These are phyloP conservation scores for Pteronura brasiliensis DNA, from an alignment of 2,113 vertebrate genomes.

Conservation along the genomic window DNA sequence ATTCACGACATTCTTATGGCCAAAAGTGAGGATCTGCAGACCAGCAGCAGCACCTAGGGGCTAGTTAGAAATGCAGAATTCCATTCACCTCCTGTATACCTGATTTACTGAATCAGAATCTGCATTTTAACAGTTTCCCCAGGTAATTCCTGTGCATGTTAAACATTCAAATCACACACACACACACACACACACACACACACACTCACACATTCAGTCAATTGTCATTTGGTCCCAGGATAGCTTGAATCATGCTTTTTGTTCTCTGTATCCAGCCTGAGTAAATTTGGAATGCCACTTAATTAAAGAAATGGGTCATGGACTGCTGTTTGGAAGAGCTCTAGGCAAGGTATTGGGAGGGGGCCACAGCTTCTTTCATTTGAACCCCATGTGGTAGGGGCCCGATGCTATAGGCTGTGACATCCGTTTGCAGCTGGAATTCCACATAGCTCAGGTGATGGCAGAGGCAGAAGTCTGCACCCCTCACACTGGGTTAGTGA, in stretches of 20 bases:
- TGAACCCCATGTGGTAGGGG: background rate
- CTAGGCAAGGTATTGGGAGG: background rate
- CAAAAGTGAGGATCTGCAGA: background rate
- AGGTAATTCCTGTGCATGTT: background rate
- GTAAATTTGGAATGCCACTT: background rate
- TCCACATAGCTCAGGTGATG: slow-evolving; percentile 57
- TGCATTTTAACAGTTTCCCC: background rate
- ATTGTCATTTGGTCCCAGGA: background rate
- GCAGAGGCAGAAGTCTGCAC: slow-evolving; percentile 44
- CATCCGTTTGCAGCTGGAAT: slow-evolving; percentile 51
- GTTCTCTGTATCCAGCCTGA: background rate
- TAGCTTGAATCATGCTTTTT: background rate
- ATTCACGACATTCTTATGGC: background rate
- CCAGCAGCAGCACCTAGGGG: background rate
- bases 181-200: background rate
- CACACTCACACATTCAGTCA: background rate
- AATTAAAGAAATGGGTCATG: background rate
- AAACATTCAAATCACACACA: background rate
- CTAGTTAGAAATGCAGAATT: background rate
- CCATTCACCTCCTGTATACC: background rate
- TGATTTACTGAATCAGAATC: background rate
- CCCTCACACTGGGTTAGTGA: slow-evolving; percentile 72
- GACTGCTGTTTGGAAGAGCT: background rate
- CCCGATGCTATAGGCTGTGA: background rate
- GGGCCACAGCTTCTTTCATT: background rate